Conservation (phyloP, 1,140 invertebrate species). For the Achatina immaculata region DNA sequence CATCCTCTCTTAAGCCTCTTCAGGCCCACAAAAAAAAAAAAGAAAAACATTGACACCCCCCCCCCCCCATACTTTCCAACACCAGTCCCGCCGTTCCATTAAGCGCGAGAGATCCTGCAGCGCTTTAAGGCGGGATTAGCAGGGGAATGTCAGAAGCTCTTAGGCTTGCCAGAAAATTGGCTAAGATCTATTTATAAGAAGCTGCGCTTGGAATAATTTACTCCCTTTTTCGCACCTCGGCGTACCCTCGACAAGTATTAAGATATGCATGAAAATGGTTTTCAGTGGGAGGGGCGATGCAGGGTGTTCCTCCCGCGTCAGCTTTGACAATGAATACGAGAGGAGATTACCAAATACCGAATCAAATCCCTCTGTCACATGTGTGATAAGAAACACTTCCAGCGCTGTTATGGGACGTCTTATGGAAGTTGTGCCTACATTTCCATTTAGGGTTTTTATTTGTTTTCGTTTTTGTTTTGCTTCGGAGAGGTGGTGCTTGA, state of each 20-base stretch:
- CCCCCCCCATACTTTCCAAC: background rate
- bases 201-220: conserved; percentile 18
- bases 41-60: background rate
- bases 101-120: background rate
- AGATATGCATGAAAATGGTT: conserved; percentile 16
- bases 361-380: background rate
- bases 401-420: no score
- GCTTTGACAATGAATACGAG: conserved; percentile 1
- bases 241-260: background rate
- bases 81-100: background rate
- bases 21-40: background rate
- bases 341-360: background rate
- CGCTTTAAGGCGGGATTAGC: conserved; percentile 2
- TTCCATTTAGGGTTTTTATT: no score
- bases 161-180: conserved; percentile 14
- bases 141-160: conserved; percentile 1
- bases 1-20: background rate
- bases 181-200: conserved; percentile 28
- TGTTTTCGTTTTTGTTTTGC: no score
- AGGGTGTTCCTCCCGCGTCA: background rate
- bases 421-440: no score
- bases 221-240: background rate
- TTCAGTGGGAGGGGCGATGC: no score
- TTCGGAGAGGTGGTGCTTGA: no score
- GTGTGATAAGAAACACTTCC: background rate